These are phyloP conservation scores for Bradypodion pumilum DNA, from an alignment of 2,797 vertebrate species.

Conservation along the genomic window DNA sequence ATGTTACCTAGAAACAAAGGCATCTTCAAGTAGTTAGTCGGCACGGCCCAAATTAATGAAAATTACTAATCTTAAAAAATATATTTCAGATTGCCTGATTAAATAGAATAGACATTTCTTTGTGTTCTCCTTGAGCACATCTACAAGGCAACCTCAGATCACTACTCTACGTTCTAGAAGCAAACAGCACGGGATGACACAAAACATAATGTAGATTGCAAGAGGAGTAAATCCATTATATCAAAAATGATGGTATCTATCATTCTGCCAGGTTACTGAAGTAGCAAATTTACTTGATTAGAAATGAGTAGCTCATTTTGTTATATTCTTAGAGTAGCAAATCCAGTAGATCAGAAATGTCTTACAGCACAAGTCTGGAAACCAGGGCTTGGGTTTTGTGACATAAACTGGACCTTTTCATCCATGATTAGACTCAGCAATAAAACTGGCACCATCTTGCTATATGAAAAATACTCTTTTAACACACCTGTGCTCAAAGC, in stretches of 20 bases:
- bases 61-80: not conserved
- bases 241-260: no score
- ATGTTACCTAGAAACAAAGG: no score
- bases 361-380: not conserved
- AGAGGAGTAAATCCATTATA: not conserved
- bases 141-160: no score
- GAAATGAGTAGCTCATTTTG: not conserved
- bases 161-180: no score
- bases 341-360: not conserved
- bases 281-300: not conserved
- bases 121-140: not conserved
- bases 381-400: not conserved
- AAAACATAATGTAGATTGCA: not conserved
- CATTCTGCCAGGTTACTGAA: not conserved
- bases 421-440: not conserved
- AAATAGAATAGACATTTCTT: not conserved
- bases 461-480: not conserved
- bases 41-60: not conserved
- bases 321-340: not conserved
- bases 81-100: no score
- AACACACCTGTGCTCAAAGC: not conserved
- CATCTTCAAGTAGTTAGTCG: not conserved
- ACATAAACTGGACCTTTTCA: no score
- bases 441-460: not conserved
- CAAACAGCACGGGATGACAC: not conserved